Percentiles rank a stretch among this genome's conserved stretches.
Conservation (phyloP, 2,888 invertebrate species). For the Eugnorisma glareosa region DNA sequence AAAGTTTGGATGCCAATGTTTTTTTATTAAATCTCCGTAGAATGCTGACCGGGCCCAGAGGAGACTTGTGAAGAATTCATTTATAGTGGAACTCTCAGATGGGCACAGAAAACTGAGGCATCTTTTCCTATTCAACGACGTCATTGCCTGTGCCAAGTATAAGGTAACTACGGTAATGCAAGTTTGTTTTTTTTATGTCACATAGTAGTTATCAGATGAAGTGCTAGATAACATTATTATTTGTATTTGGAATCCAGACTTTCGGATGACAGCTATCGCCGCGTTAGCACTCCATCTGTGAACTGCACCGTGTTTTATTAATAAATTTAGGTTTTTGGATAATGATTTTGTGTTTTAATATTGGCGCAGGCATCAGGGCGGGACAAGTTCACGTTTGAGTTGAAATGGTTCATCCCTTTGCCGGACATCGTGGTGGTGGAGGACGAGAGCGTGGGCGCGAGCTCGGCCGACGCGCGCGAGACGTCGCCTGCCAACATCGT, state of each 20-base stretch:
- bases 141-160: conserved; percentile 98
- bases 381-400: conserved; percentile 97
- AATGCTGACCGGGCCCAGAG: conserved; percentile 95
- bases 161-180: conserved; percentile 89
- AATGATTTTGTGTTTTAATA: not conserved
- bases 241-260: not conserved
- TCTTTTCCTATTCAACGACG: conserved; percentile 98
- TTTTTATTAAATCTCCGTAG: conserved; percentile 81
- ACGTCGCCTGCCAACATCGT: conserved; percentile 95
- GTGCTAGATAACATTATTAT: not conserved
- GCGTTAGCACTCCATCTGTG: conserved; percentile 20
- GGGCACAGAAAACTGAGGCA: conserved; percentile 97
- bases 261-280: not conserved
- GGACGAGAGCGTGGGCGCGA: conserved; percentile 89
- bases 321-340: not conserved
- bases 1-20: not conserved
- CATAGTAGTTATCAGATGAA: conserved; percentile 14
- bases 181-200: conserved; percentile 30
- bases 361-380: conserved; percentile 93
- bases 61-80: conserved; percentile 97
- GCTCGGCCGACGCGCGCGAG: conserved; percentile 85
- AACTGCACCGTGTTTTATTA: conserved; percentile 36
- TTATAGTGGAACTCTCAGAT: conserved; percentile 97
- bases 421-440: conserved; percentile 94
- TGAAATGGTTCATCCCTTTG: conserved; percentile 98